Evolutionary conservation across 2,888 invertebrate species (phyloP), one percentile per base, ranked within the genome.

Genomic region (Diploptera punctata): DNA sequence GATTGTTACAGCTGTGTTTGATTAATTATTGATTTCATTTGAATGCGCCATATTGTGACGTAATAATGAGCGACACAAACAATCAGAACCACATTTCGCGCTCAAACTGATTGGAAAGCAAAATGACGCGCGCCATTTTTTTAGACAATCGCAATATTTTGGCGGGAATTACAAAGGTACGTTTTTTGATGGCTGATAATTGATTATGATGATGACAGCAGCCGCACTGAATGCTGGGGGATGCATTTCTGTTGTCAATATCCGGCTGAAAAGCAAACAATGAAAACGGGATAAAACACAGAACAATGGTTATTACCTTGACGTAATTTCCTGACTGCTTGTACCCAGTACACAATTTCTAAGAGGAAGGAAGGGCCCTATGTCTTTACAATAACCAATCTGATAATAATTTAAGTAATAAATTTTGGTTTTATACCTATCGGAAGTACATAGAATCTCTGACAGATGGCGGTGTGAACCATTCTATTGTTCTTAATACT

Each of bases 261-360:
- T 57, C 57, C 57, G 57, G 57, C 29, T 57, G 57, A 29, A 57
- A 57, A 29, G 57, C 57, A 57, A 57, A 57, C 57, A 57, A 57
- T 57, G 31, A 54, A 57, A 57, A n/a, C n/a, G 2, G 57, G 57
- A 57, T 57, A 57, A 57, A 57, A 57, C n/a, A 31, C 31, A 57
- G 5, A 29, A 57, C 31, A 29, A 29, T 57, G n/a, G n/a, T 1
- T 57, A 29, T 31, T n/a, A 29, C 29, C 31, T 57, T 57, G 13
- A 57, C 57, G 57, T 29, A 57, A 31, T 29, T 57, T 57, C 57
- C 57, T 10, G 29, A 5, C 29, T 29, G 29, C n/a, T 3, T 16
- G 4, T 54, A 54, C 5, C 5, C 10, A 21, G 19, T 10, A 24
- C 52, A 52, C n/a, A 1, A 4, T 57, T 16, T 57, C 57, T 29